Percentiles rank a stretch among this genome's conserved stretches.
Conservation (phyloP, 1,140 invertebrate species). For the Dendrolimus kikuchii region DNA sequence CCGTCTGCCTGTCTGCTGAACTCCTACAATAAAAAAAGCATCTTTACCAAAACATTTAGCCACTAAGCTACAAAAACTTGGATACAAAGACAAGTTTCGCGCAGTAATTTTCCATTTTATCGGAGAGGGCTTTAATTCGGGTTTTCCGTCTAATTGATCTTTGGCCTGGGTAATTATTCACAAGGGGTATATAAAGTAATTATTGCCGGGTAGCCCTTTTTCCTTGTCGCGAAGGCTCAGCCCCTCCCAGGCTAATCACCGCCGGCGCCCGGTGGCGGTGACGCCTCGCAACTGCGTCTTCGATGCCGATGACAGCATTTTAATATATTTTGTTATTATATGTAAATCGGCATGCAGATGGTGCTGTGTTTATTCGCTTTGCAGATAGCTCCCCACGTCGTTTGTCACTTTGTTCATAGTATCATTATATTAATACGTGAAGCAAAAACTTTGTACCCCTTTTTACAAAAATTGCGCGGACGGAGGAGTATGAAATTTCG, state of each 20-base stretch:
- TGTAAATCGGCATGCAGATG: conserved; percentile 58
- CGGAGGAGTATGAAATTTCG: no score
- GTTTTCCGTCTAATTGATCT: conserved; percentile 59
- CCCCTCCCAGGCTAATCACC: conserved; percentile 43
- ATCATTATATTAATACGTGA: no score
- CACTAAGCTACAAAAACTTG: no score
- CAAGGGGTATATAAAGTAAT: conserved; percentile 62
- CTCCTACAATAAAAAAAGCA: no score
- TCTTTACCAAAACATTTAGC: no score
- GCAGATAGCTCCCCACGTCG: conserved; percentile 25
- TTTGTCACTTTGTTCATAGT: conserved; percentile 22
- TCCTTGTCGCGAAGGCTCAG: conserved; percentile 44
- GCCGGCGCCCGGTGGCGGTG: conserved; percentile 51
- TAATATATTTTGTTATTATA: conserved; percentile 65
- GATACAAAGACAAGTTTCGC: no score
- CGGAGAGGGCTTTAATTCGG: conserved; percentile 43
- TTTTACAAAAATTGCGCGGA: no score
- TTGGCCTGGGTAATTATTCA: conserved; percentile 58
- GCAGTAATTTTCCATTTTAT: conserved; percentile 46
- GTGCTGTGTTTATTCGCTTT: conserved; percentile 22
- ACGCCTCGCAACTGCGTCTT: conserved; percentile 51
- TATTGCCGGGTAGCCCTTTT: conserved; percentile 62
- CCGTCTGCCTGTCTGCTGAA: no score
- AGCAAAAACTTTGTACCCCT: no score
- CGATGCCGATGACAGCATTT: conserved; percentile 59